Evolutionary conservation across 2,888 invertebrate genomes (phyloP).

Genomic region (Chydorus sphaericus): DNA sequence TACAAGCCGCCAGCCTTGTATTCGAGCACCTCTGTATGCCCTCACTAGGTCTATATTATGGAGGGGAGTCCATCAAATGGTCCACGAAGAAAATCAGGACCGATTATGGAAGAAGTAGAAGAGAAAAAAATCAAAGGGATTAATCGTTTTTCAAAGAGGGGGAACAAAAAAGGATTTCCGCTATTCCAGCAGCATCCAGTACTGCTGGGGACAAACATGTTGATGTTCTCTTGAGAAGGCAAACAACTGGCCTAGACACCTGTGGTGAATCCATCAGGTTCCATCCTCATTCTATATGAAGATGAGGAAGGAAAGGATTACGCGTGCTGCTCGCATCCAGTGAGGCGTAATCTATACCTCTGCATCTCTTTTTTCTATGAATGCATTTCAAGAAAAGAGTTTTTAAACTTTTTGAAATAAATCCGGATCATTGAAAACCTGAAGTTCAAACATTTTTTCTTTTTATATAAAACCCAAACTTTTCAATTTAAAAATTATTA

Average conservation of each 20-base stretch:
- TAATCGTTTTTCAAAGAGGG: background rate
- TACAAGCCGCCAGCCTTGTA: constrained; percentile 13
- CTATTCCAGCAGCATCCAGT: background rate
- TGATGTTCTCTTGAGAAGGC: constrained; percentile 8
- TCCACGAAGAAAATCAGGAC: background rate
- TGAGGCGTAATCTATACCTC: background rate
- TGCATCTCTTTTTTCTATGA: background rate
- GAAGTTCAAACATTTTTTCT: too few relatives aligned
- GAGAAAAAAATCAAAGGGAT: background rate
- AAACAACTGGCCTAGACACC: constrained; percentile 5
- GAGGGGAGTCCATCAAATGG: background rate
- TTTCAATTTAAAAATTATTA: too few relatives aligned
- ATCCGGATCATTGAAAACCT: background rate
- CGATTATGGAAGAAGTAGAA: background rate
- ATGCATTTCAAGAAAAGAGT: background rate
- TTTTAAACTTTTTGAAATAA: background rate
- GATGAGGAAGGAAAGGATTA: background rate
- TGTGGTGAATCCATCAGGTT: background rate
- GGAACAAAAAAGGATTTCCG: background rate
- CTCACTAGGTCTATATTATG: background rate
- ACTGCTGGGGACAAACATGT: background rate
- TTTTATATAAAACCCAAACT: too few relatives aligned
- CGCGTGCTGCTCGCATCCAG: background rate
- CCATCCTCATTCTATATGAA: background rate
- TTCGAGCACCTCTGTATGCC: background rate